Conservation (phyloP, 2,113 vertebrate genomes). For the Nansenia antarctica region DNA sequence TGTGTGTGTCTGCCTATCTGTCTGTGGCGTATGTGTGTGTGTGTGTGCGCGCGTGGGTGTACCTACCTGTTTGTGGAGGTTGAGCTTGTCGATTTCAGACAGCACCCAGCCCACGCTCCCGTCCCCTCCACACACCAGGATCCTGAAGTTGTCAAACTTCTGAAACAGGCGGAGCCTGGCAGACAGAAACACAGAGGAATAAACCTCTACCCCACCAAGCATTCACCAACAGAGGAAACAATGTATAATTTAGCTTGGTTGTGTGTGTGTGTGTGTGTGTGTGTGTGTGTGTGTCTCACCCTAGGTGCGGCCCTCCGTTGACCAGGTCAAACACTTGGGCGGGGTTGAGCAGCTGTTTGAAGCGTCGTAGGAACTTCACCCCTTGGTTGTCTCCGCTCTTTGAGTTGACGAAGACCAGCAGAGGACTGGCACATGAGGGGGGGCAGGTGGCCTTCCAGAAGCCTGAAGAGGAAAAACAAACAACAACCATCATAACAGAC, state of each 20-base stretch:
- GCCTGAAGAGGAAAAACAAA: slow-evolving; percentile 76
- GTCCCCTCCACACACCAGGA: slow-evolving; percentile 96
- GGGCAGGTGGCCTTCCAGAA: slow-evolving; percentile 99
- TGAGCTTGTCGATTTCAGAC: slow-evolving; percentile 97
- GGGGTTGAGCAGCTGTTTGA: slow-evolving; percentile 98
- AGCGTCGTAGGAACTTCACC: slow-evolving; percentile 96
- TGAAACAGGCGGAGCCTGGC: slow-evolving; percentile 94
- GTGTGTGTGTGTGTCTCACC: too few species aligned
- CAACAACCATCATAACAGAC: not conserved
- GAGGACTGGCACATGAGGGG: slow-evolving; percentile 94
- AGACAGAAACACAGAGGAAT: slow-evolving; percentile 34
- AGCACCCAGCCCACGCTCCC: slow-evolving; percentile 98
- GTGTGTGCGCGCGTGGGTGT: not conserved
- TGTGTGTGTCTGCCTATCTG: too few species aligned
- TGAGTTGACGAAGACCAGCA: slow-evolving; percentile 98
- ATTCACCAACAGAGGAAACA: not conserved
- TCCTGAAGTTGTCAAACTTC: slow-evolving; percentile 98
- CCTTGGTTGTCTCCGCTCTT: slow-evolving; percentile 99
- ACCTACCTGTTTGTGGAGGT: slow-evolving; percentile 91
- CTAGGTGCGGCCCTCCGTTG: slow-evolving; percentile 96
- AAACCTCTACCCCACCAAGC: slow-evolving; percentile 5
- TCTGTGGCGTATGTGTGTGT: not conserved
- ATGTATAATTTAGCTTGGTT: too few species aligned
- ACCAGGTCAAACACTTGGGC: slow-evolving; percentile 99
- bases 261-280: not conserved